Evolutionary conservation across 64 coral and sea anemone genomes (phyloP).

Genomic region (Pocillopora verrucosa): DNA sequence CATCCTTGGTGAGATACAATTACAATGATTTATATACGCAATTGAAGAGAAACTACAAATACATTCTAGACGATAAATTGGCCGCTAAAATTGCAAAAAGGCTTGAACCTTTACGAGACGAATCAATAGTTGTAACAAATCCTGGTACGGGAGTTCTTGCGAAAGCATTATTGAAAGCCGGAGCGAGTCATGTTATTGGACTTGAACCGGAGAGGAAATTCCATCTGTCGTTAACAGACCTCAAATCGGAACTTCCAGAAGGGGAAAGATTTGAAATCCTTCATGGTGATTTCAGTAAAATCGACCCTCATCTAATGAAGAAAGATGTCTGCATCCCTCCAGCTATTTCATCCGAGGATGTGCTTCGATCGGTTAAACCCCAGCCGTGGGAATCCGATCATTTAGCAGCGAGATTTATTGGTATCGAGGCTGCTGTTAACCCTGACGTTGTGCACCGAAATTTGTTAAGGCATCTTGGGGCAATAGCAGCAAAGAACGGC

Average conservation of each 20-base stretch:
- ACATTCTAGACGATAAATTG: conserved; percentile 57
- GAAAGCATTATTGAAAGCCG: conserved; percentile 56
- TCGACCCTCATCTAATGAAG: conserved; percentile 65
- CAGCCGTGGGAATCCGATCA: conserved; percentile 60
- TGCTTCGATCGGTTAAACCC: conserved; percentile 54
- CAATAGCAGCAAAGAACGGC: conserved; percentile 55
- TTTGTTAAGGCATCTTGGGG: conserved; percentile 64
- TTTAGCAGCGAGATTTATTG: conserved; percentile 83
- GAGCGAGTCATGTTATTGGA: conserved; percentile 69
- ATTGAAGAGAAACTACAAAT: conserved; percentile 62
- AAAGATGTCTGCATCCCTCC: conserved; percentile 63
- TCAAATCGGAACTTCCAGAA: conserved; percentile 42
- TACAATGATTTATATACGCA: conserved; percentile 33
- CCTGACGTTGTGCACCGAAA: conserved; percentile 35
- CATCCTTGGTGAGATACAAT: conserved; percentile 40
- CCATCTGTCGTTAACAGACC: conserved; percentile 37
- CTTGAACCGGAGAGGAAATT: conserved; percentile 87
- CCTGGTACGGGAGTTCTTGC: conserved; percentile 66
- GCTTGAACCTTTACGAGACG: conserved; percentile 46
- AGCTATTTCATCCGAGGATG: conserved; percentile 73
- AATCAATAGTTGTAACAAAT: conserved; percentile 59
- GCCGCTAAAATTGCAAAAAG: conserved; percentile 60
- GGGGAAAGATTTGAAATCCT: conserved; percentile 41
- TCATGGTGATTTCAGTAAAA: conserved; percentile 89
- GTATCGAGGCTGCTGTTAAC: conserved; percentile 60